Conservation (phyloP, 1,140 invertebrate species). For the Branchinecta lynchi region DNA sequence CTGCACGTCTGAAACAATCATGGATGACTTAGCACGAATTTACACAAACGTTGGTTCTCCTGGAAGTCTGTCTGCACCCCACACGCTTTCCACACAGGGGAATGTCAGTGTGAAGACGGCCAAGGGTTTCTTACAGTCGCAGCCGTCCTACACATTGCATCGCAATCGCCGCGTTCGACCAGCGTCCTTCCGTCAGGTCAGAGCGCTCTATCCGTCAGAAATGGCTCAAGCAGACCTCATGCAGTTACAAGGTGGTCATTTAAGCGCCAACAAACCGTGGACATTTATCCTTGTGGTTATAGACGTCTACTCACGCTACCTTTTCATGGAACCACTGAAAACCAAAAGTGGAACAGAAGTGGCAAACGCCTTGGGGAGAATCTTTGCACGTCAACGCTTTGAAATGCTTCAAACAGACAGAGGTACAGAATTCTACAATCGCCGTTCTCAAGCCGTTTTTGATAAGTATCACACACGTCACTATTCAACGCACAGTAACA, state of each 20-base stretch:
- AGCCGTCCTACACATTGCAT: slow-evolving; percentile 2
- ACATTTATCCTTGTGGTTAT: not conserved
- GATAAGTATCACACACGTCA: not conserved
- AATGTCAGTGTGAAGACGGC: too few species aligned
- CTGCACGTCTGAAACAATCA: too few species aligned
- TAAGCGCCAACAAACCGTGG: not conserved
- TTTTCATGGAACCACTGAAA: slow-evolving; percentile 1
- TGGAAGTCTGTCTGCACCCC: too few species aligned
- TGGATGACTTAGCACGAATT: too few species aligned
- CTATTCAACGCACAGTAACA: not conserved
- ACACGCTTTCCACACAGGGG: too few species aligned
- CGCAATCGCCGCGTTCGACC: not conserved
- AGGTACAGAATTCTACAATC: not conserved
- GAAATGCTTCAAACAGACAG: not conserved
- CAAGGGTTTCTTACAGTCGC: not conserved
- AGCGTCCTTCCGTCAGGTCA: not conserved
- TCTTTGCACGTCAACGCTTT: not conserved
- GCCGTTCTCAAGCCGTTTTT: not conserved
- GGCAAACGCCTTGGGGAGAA: not conserved
- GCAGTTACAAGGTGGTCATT: not conserved
- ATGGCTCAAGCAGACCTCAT: slow-evolving; percentile 2
- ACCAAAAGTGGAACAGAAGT: not conserved
- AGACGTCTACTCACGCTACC: not conserved
- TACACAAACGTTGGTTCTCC: too few species aligned
- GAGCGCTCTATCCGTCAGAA: not conserved